Evolutionary conservation across 2,113 vertebrate genomes (phyloP), one percentile per base, ranked within the genome.

Genomic region (Ameiurus melas): DNA sequence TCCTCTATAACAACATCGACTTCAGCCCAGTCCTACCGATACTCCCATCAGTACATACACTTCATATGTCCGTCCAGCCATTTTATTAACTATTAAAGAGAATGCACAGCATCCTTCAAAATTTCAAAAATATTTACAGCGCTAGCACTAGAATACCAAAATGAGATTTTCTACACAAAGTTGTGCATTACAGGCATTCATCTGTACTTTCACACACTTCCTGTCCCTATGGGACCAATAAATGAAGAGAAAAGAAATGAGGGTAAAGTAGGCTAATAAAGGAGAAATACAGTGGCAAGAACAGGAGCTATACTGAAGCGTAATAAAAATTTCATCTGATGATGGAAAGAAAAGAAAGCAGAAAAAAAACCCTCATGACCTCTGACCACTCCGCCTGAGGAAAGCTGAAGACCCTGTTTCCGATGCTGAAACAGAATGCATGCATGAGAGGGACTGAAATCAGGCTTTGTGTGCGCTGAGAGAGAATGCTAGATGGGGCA

Each of bases 371-470:
- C 51, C 22, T 22, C 0, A 39, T 62, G 30, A 81, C 84, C 51
- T 14, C 27, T 89, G 70, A 84, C 75, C 79, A 85, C 51, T 55
- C 58, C 7, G 7, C 43, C 53, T 53, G 47, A 79, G 87, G 27
- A 10, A 77, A 90, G 51, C 30, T 27, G 30, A 70, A 75, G 78
- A 7, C 79, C 53, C 55, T 27, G 68, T 47, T 60, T 73, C 53
- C 30, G 83, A 79, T 27, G 16, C 85, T 90, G 77, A 90, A 87
- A 90, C 75, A 75, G 90, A 90, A 90, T 85, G 36, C 57, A 87
- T 87, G 57, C 47, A 89, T 85, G 75, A 89, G 64, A 43, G 33
- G 12, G 22, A 30, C 81, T 33, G 39, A 36, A 84, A 10, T 57
- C 62, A 53, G 87, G 66, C 6, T 17, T 20, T 43, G 1, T 79